Conservation (phyloP, 2,113 vertebrate genomes). For the Poeciliopsis prolifica region DNA sequence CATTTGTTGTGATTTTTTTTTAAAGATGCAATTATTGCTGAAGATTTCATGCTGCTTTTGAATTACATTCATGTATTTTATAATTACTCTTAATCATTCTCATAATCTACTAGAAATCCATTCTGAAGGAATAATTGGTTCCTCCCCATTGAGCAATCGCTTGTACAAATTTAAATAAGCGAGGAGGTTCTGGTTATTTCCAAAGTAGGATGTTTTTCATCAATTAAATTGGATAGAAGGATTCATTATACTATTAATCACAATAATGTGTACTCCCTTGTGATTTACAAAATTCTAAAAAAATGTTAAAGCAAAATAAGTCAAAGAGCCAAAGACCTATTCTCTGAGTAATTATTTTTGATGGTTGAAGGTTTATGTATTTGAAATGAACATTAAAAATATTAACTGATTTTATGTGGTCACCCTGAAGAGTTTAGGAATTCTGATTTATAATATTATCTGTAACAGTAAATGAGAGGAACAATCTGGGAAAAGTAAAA, state of each 20-base stretch:
- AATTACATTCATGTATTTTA: not conserved
- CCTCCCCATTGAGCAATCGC: not conserved
- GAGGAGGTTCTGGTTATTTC: not conserved
- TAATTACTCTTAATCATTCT: not conserved
- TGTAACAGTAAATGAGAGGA: not conserved
- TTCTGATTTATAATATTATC: not conserved
- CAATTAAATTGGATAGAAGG: not conserved
- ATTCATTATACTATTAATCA: not conserved
- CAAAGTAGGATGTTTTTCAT: not conserved
- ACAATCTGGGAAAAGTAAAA: too few species aligned
- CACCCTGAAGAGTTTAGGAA: too few species aligned
- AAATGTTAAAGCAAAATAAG: not conserved
- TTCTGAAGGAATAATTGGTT: not conserved
- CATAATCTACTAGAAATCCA: not conserved
- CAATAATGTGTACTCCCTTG: too few species aligned
- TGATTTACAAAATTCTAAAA: too few species aligned
- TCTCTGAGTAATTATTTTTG: not conserved
- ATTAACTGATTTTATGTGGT: not conserved
- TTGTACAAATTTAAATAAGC: not conserved
- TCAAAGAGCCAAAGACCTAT: not conserved
- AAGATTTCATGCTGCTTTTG: not conserved
- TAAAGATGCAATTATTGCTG: not conserved
- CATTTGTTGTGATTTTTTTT: not conserved
- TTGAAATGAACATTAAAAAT: not conserved
- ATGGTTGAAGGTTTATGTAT: not conserved